phyloP scores from a whole-genome alignment of 2,797 vertebrate genomes.

The Sebastes taczanowskii region DNA sequence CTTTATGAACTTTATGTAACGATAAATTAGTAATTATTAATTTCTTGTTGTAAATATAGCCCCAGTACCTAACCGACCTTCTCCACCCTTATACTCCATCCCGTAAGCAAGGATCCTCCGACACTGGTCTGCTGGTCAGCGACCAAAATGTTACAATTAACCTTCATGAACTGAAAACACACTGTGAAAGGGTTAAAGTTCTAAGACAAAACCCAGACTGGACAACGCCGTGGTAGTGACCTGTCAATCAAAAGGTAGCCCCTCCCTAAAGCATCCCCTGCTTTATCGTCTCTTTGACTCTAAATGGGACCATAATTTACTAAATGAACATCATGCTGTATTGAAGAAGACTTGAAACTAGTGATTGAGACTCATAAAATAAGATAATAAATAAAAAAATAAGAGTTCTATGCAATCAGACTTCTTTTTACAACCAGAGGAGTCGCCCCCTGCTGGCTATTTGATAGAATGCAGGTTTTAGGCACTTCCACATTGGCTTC shows the following conservation, averaged over 20 bases:
- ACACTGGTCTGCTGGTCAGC: no score
- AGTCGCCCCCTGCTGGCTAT: not conserved
- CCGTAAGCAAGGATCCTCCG: no score
- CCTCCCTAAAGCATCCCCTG: not conserved
- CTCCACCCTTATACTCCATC: no score
- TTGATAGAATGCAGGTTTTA: not conserved
- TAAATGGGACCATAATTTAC: not conserved
- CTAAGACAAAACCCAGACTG: not conserved
- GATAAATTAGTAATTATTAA: no score
- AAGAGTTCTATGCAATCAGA: not conserved
- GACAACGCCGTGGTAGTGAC: not conserved
- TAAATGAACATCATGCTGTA: not conserved
- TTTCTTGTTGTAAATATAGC: not conserved
- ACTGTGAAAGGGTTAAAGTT: not conserved
- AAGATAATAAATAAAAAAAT: not conserved
- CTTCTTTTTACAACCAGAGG: no score
- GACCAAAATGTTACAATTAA: not conserved
- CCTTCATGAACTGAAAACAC: not conserved
- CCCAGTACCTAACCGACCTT: no score
- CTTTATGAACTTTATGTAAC: no score
- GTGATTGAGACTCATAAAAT: not conserved
- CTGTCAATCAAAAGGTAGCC: not conserved
- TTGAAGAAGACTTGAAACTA: not conserved
- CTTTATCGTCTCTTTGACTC: not conserved
- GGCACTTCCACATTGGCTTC: not conserved